phyloP scores from a whole-genome alignment of 1,140 invertebrate species.

The Bacillus rossius region DNA sequence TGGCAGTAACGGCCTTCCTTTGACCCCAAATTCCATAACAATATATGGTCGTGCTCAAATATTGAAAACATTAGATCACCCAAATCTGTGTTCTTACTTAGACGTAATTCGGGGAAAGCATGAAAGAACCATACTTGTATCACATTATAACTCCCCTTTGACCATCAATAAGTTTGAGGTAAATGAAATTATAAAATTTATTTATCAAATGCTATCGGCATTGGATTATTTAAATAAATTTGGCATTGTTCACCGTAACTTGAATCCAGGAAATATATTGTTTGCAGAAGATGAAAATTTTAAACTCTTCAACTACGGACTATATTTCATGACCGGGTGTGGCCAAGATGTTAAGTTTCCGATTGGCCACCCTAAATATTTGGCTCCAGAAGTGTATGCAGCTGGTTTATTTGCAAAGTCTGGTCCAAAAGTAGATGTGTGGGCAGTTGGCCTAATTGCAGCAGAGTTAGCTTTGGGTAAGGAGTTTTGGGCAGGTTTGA shows the following conservation, averaged over 20 bases:
- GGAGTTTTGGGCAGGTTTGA: conserved; percentile 63
- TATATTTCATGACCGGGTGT: conserved; percentile 85
- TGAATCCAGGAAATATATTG: conserved; percentile 80
- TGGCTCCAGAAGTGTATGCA: conserved; percentile 79
- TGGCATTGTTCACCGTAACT: conserved; percentile 70
- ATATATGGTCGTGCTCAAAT: conserved; percentile 86
- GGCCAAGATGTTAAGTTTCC: conserved; percentile 87
- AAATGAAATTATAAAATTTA: conserved; percentile 53
- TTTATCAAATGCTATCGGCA: conserved; percentile 65
- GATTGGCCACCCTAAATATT: conserved; percentile 75
- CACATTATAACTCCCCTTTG: conserved; percentile 74
- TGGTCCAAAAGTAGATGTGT: conserved; percentile 76
- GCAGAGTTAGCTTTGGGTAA: conserved; percentile 62
- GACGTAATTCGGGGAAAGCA: conserved; percentile 92
- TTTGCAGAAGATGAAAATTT: conserved; percentile 63
- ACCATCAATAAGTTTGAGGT: conserved; percentile 38
- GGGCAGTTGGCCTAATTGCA: conserved; percentile 86
- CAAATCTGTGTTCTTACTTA: conserved; percentile 81
- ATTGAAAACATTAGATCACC: conserved; percentile 73
- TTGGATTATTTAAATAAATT: conserved; percentile 67
- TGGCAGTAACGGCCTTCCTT: conserved; percentile 90
- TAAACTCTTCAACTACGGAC: conserved; percentile 88
- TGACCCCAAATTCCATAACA: conserved; percentile 93
- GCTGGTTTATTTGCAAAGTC: conserved; percentile 38
- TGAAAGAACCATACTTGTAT: conserved; percentile 88